Percentiles rank a stretch among this genome's conserved stretches.
Conservation (phyloP, 1,140 invertebrate genomes). For the Hyles vespertilio region DNA sequence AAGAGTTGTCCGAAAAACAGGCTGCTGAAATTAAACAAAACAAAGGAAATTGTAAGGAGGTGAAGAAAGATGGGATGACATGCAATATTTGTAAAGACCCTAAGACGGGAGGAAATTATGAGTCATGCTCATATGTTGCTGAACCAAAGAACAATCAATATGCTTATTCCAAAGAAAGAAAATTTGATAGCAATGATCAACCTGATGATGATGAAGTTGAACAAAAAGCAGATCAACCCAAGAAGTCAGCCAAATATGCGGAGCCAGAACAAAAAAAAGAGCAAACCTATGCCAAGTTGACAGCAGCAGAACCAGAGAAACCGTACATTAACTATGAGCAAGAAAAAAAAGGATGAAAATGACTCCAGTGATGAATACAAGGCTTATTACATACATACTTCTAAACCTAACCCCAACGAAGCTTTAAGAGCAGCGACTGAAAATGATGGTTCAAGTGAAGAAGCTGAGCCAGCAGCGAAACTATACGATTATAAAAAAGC, state of each 20-base stretch:
- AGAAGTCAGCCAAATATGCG: constrained; percentile 55
- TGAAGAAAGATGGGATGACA: constrained; percentile 78
- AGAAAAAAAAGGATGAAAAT: constrained; percentile 46
- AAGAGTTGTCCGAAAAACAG: constrained; percentile 75
- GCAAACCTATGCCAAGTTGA: constrained; percentile 37
- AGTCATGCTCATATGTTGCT: constrained; percentile 82
- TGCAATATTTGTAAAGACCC: constrained; percentile 82
- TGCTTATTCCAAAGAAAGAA: constrained; percentile 79
- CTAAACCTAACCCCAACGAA: constrained; percentile 54
- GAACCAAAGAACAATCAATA: constrained; percentile 83
- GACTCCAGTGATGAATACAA: constrained; percentile 66
- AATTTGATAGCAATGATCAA: constrained; percentile 77
- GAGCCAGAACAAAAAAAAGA: constrained; percentile 41
- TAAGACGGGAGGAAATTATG: constrained; percentile 81
- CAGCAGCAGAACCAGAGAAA: constrained; percentile 32
- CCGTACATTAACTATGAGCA: constrained; percentile 52
- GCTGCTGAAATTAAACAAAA: constrained; percentile 76
- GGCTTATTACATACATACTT: constrained; percentile 55
- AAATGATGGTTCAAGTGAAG: constrained; percentile 49
- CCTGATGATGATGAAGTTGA: constrained; percentile 65
- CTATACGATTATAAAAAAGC: constrained; percentile 67
- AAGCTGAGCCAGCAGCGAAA: constrained; percentile 36
- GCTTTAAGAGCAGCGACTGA: constrained; percentile 43
- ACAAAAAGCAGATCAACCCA: constrained; percentile 49
- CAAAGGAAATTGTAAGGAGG: constrained; percentile 79